Evolutionary conservation across 2,797 vertebrate species (phyloP).

Genomic region (Apodemus agrarius): DNA sequence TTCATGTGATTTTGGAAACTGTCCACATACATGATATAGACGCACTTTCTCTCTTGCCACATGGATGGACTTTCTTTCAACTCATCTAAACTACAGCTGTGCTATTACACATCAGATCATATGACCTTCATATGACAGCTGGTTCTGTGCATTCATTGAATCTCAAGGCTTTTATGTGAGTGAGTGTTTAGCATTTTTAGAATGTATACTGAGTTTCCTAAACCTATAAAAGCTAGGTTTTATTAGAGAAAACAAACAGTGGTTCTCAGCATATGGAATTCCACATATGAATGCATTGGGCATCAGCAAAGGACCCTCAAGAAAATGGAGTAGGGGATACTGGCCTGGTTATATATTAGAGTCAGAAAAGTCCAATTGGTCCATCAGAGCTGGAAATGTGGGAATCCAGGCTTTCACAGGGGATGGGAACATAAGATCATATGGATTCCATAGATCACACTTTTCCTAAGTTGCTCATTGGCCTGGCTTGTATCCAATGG

Average conservation of each 20-base stretch:
- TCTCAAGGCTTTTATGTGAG: background rate
- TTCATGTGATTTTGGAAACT: background rate
- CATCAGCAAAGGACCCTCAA: background rate
- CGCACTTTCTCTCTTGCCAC: background rate
- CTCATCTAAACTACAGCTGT: background rate
- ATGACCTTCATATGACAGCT: no score
- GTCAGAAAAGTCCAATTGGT: background rate
- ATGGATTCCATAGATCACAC: background rate
- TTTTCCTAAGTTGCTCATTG: background rate
- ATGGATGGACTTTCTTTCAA: background rate
- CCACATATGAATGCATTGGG: background rate
- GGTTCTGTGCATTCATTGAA: background rate
- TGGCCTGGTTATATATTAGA: background rate
- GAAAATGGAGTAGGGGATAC: background rate
- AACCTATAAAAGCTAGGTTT: background rate
- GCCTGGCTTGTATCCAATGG: background rate
- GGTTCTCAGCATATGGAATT: background rate
- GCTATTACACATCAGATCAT: background rate
- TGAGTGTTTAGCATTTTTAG: background rate
- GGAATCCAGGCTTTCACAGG: background rate
- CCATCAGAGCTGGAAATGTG: background rate
- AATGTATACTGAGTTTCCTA: background rate
- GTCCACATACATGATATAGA: no score
- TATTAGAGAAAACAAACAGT: background rate
- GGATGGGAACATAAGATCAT: background rate